Percentiles rank a stretch among this genome's conserved stretches.
Conservation (phyloP, 2,797 vertebrate genomes). For the Oceanodroma leucorhoa region DNA sequence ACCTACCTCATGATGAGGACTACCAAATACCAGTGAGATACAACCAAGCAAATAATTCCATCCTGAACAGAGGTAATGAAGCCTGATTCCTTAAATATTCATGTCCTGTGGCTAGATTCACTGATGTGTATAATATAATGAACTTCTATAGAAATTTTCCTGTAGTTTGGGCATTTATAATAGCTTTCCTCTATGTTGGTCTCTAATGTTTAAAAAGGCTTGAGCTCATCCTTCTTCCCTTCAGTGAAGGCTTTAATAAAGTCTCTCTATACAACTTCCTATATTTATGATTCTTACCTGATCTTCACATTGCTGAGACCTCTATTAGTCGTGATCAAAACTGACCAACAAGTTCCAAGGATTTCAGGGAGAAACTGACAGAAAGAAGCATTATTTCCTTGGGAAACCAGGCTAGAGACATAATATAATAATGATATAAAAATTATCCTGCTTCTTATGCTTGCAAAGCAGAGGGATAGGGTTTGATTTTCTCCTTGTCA, state of each 20-base stretch:
- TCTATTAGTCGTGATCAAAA: not conserved
- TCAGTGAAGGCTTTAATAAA: not conserved
- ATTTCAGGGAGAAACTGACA: not conserved
- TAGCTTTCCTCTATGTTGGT: not conserved
- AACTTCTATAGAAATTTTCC: not conserved
- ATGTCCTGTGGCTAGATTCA: not conserved
- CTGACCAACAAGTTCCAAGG: not conserved
- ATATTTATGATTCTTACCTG: not conserved
- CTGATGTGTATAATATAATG: not conserved
- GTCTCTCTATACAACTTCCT: not conserved
- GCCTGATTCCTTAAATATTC: not conserved
- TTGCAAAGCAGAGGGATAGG: not conserved
- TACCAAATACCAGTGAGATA: not conserved
- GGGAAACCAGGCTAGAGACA: not conserved
- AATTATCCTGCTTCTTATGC: not conserved
- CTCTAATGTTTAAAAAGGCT: not conserved
- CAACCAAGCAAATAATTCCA: not conserved
- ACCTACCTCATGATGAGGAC: not conserved
- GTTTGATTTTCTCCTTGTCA: not conserved
- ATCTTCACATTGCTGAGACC: fast-evolving
- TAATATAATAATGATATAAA: not conserved
- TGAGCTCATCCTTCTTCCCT: not conserved
- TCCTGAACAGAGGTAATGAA: not conserved
- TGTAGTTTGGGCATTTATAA: not conserved
- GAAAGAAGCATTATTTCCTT: not conserved